Percentiles rank a stretch among this genome's conserved stretches.
Evolutionary conservation across 2,888 invertebrate species (phyloP).

Genomic region (Polyploca ridens): DNA sequence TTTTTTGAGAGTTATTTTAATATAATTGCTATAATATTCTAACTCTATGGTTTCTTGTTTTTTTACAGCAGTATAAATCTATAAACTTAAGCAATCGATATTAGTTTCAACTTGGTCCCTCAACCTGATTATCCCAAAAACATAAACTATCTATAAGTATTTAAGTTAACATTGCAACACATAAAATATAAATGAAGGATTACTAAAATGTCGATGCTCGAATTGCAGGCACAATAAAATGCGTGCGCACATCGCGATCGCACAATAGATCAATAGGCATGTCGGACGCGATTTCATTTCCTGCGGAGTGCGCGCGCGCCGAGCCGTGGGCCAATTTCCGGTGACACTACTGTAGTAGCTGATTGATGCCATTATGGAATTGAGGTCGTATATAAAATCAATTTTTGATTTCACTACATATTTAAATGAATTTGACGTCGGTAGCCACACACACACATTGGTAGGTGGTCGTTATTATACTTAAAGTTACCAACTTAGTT

Average conservation of each 20-base stretch:
- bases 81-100: too few relatives aligned
- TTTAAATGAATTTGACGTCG: constrained; percentile 5
- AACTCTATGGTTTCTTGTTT: too few relatives aligned
- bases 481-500: too few relatives aligned
- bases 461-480: background rate
- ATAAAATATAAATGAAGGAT: constrained; percentile 9
- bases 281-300: constrained; percentile 82
- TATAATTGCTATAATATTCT: too few relatives aligned
- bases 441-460: background rate
- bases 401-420: constrained; percentile 38
- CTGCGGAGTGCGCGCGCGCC: constrained; percentile 69
- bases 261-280: constrained; percentile 72
- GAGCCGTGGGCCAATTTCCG: constrained; percentile 77
- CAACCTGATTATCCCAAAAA: too few relatives aligned
- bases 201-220: constrained; percentile 6
- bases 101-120: too few relatives aligned
- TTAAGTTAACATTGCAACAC: background rate
- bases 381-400: constrained; percentile 36
- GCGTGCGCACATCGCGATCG: constrained; percentile 50
- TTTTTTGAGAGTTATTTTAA: too few relatives aligned
- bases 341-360: constrained; percentile 47
- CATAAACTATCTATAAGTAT: too few relatives aligned
- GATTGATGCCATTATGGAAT: constrained; percentile 50
- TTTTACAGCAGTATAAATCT: too few relatives aligned
- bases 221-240: constrained; percentile 8